Evolutionary conservation across 2,888 invertebrate genomes (phyloP).

Genomic region (Callinectes sapidus): DNA sequence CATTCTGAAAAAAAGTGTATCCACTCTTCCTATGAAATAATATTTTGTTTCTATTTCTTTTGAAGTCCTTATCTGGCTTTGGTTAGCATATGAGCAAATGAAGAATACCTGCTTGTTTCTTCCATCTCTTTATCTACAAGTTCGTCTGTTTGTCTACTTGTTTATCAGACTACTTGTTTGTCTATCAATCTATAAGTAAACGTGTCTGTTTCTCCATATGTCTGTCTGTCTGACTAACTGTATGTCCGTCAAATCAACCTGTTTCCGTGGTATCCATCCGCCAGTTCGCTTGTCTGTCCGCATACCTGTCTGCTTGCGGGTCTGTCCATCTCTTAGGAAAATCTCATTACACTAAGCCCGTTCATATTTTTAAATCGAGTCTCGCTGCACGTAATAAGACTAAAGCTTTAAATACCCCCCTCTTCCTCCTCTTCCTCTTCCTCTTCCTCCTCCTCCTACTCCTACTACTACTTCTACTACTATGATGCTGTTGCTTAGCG

Average conservation of each 20-base stretch:
- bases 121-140: too few relatives aligned
- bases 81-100: not conserved
- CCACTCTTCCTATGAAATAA: not conserved
- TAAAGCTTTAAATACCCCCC: not conserved
- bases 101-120: not conserved
- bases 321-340: not conserved
- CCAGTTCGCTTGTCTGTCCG: not conserved
- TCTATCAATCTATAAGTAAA: too few relatives aligned
- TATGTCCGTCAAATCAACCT: not conserved
- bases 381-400: not conserved
- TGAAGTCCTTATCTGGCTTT: not conserved
- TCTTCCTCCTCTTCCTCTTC: too few relatives aligned
- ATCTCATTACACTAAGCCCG: not conserved
- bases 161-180: too few relatives aligned
- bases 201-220: too few relatives aligned
- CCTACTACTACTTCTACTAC: too few relatives aligned
- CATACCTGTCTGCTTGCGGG: not conserved
- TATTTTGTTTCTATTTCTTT: not conserved
- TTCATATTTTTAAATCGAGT: not conserved
- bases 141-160: too few relatives aligned
- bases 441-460: too few relatives aligned
- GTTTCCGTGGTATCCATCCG: not conserved
- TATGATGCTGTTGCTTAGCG: too few relatives aligned
- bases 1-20: not conserved
- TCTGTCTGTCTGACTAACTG: too few relatives aligned